These are phyloP conservation scores for Drosophila setosimentum DNA, from an alignment of 2,888 invertebrate genomes.

Conservation along the genomic window DNA sequence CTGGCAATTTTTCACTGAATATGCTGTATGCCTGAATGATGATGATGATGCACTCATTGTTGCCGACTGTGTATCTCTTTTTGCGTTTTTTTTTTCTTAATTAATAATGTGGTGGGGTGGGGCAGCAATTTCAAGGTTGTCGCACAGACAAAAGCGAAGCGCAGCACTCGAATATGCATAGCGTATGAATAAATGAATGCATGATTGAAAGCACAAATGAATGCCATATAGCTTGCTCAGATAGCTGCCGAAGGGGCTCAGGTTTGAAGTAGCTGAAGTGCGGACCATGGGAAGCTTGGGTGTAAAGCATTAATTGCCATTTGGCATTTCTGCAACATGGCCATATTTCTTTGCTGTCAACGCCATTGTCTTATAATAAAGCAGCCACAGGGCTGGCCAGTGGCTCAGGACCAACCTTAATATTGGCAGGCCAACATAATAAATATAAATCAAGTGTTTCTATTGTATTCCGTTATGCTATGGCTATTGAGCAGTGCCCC, in stretches of 20 bases:
- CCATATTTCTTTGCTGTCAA: slow-evolving; percentile 71
- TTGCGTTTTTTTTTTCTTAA: slow-evolving; percentile 66
- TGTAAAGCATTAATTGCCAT: slow-evolving; percentile 72
- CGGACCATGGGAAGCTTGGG: not conserved
- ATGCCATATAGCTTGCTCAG: slow-evolving; percentile 16
- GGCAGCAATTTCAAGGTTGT: slow-evolving; percentile 55
- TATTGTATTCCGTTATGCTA: slow-evolving; percentile 48
- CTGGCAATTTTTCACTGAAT: slow-evolving; percentile 20
- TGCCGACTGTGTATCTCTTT: slow-evolving; percentile 43
- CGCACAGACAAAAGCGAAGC: slow-evolving; percentile 38
- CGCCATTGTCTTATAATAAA: slow-evolving; percentile 70
- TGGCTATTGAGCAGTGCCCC: slow-evolving; percentile 38
- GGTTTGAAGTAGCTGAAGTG: not conserved
- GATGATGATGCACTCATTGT: slow-evolving; percentile 52
- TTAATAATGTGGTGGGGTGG: slow-evolving; percentile 60
- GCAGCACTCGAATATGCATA: slow-evolving; percentile 52
- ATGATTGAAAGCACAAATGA: slow-evolving; percentile 62
- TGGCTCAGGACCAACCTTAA: slow-evolving; percentile 15
- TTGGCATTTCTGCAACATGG: slow-evolving; percentile 42
- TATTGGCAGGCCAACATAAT: slow-evolving; percentile 75
- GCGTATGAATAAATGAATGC: slow-evolving; percentile 58
- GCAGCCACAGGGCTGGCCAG: slow-evolving; percentile 27
- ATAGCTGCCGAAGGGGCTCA: slow-evolving; percentile 20
- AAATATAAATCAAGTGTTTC: slow-evolving; percentile 75
- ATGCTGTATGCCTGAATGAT: slow-evolving; percentile 25